phyloP scores from a whole-genome alignment of 2,113 vertebrate species.

The Turdus rufiventris region DNA sequence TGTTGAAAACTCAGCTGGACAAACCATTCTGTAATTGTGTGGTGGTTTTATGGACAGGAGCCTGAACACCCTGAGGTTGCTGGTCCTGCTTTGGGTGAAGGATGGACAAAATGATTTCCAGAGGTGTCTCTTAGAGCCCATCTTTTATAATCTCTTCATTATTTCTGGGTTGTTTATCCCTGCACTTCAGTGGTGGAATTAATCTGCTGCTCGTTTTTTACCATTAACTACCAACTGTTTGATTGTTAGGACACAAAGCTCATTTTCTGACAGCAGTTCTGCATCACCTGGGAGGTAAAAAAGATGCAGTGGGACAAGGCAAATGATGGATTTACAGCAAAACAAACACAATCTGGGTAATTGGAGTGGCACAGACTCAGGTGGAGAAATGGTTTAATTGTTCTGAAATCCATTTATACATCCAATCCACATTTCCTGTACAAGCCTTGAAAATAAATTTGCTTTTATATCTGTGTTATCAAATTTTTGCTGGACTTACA shows the following conservation, averaged over 20 bases:
- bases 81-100: neutral
- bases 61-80: neutral
- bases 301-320: neutral
- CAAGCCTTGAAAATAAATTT: neutral
- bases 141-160: neutral
- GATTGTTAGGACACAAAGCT: neutral
- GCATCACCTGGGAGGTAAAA: neutral
- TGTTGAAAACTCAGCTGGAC: neutral
- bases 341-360: neutral
- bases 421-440: neutral
- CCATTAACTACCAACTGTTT: neutral
- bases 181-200: neutral
- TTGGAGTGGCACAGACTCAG: neutral
- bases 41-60: neutral
- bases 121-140: neutral
- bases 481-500: neutral
- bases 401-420: neutral
- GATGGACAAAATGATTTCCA: neutral
- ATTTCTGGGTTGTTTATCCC: neutral
- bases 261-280: neutral
- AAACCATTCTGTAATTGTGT: neutral
- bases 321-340: neutral
- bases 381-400: neutral
- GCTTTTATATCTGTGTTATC: neutral
- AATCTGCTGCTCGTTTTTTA: neutral